phyloP scores from a whole-genome alignment of 2,113 vertebrate genomes.

The Accipiter virgatus region DNA sequence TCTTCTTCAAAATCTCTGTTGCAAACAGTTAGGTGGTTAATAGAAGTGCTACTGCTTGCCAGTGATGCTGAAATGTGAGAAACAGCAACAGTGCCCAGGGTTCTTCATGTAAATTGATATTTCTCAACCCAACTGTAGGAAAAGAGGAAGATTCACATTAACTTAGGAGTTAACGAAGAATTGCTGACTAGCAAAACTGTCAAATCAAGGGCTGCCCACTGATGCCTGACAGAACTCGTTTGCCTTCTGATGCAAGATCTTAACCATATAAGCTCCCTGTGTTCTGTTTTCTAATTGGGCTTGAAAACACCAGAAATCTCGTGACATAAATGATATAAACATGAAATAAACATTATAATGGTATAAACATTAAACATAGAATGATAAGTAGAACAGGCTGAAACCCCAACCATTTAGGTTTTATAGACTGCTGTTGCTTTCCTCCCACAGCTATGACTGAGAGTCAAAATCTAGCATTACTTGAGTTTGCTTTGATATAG shows the following conservation, averaged over 20 bases:
- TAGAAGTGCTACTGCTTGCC: accelerated
- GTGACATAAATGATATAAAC: background rate
- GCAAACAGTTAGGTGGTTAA: background rate
- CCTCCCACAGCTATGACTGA: background rate
- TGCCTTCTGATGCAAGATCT: background rate
- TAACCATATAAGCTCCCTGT: background rate
- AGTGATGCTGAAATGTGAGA: background rate
- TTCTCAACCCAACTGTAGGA: background rate
- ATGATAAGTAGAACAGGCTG: background rate
- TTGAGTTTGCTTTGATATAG: background rate
- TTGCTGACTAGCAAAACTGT: conserved; percentile 46
- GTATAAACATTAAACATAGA: accelerated
- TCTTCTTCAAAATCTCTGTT: background rate
- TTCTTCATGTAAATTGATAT: background rate
- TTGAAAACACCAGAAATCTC: background rate
- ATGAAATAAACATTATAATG: accelerated
- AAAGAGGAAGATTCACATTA: background rate
- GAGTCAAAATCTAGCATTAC: background rate
- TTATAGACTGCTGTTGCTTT: background rate
- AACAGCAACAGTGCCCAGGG: background rate
- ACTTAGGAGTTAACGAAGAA: background rate
- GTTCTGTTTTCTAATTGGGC: background rate
- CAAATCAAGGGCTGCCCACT: conserved; percentile 1
- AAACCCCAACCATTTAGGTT: background rate
- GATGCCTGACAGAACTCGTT: conserved; percentile 33